Percentiles rank a stretch among this genome's conserved stretches.
phyloP scores from a whole-genome alignment of 2,797 vertebrate genomes.

The Chloroceryle inda region DNA sequence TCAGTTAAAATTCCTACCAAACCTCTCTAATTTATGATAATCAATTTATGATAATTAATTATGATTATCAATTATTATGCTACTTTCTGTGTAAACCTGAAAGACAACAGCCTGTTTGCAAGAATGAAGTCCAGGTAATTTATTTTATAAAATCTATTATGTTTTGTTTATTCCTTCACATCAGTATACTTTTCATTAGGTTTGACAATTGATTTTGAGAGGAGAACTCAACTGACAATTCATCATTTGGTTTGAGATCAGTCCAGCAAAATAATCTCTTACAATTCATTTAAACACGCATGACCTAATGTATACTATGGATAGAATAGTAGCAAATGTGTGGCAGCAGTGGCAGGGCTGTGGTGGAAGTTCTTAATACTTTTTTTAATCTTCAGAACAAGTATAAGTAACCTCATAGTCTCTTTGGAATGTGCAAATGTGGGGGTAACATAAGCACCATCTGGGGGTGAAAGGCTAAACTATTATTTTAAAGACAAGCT shows the following conservation, averaged over 20 bases:
- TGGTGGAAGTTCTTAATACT: not conserved
- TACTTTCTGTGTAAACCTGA: constrained; percentile 1
- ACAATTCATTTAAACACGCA: not conserved
- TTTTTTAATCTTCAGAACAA: not conserved
- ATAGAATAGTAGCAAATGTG: not conserved
- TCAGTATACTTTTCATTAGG: not conserved
- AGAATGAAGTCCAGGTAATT: not conserved
- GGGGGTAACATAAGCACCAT: not conserved
- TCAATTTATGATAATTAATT: not conserved
- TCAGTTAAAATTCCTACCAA: not conserved
- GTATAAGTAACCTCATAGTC: not conserved
- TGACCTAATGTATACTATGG: not conserved
- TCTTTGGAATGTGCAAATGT: not conserved
- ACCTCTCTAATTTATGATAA: not conserved
- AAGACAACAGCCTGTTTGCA: not conserved
- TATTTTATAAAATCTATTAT: not conserved
- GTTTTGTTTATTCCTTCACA: not conserved
- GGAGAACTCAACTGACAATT: not conserved
- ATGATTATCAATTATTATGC: not conserved
- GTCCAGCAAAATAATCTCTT: not conserved
- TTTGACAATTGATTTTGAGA: not conserved
- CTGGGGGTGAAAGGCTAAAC: not conserved
- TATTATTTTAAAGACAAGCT: not conserved
- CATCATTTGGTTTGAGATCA: not conserved
- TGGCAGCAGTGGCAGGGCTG: not conserved